These are phyloP conservation scores for Ptiloglossa arizonensis DNA, from an alignment of 1,140 invertebrate species.

Conservation along the genomic window DNA sequence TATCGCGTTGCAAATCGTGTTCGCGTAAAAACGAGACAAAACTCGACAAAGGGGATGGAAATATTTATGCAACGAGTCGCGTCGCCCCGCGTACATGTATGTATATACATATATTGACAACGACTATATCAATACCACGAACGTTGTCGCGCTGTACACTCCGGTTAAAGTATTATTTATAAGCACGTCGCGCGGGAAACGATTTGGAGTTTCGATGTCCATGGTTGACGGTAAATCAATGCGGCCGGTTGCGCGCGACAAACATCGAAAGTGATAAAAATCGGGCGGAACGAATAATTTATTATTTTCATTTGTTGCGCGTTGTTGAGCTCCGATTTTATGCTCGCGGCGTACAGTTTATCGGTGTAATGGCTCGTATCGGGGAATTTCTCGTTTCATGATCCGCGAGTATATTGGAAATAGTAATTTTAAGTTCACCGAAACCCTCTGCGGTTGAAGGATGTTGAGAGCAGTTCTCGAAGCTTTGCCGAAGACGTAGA, in stretches of 20 bases:
- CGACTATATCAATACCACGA: background rate
- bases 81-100: background rate
- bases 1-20: background rate
- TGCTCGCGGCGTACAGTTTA: too few species aligned
- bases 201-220: background rate
- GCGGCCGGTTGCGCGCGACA: background rate
- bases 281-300: slow-evolving; percentile 8
- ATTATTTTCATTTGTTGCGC: slow-evolving; percentile 3
- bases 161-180: slow-evolving; percentile 20
- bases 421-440: too few species aligned
- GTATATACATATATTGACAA: too few species aligned
- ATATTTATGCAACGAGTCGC: background rate
- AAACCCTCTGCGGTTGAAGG: too few species aligned
- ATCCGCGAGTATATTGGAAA: too few species aligned
- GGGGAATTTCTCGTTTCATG: too few species aligned
- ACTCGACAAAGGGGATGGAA: background rate
- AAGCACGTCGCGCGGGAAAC: background rate
- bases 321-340: background rate
- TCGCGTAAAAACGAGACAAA: background rate
- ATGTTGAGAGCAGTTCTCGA: too few species aligned
- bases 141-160: background rate
- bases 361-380: too few species aligned
- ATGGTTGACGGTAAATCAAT: background rate
- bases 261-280: slow-evolving; percentile 26
- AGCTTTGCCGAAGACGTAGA: too few species aligned